Percentiles rank a stretch among this genome's conserved stretches.
Evolutionary conservation across 2,797 vertebrate species (phyloP).

Genomic region (Passerculus sandwichensis): DNA sequence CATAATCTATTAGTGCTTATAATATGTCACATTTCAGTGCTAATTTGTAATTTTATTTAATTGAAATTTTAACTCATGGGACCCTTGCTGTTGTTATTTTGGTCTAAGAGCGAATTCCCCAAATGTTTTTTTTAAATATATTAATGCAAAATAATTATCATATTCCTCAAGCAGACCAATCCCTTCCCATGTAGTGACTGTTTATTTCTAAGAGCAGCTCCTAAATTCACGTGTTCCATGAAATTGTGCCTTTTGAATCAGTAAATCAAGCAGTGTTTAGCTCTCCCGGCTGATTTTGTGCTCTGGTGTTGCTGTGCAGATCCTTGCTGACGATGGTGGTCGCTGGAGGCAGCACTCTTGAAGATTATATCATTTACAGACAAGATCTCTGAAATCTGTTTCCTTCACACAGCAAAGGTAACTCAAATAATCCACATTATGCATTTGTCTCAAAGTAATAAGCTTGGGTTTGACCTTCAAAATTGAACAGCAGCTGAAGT

Average conservation of each 20-base stretch:
- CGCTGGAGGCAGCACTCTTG: constrained; percentile 55
- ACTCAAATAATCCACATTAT: not conserved
- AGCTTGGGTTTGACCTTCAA: rapidly evolving
- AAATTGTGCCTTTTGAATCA: not conserved
- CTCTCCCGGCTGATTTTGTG: not conserved
- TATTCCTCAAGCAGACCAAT: not conserved
- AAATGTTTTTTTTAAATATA: not conserved
- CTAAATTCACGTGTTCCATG: rapidly evolving
- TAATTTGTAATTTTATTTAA: not conserved
- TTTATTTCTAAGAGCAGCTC: not conserved
- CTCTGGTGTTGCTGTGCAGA: constrained; percentile 46
- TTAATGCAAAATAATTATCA: not conserved
- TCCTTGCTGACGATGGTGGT: constrained; percentile 64
- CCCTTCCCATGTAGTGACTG: not conserved
- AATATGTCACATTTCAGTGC: not conserved
- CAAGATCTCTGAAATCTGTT: constrained; percentile 69
- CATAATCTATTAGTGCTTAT: not conserved
- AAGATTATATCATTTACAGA: constrained; percentile 66
- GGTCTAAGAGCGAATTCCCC: not conserved
- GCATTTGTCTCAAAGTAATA: rapidly evolving
- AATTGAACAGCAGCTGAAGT: not conserved
- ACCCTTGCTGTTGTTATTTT: not conserved
- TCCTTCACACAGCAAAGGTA: constrained; percentile 68
- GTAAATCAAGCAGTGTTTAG: rapidly evolving
- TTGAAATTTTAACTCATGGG: not conserved